Evolutionary conservation across 2,113 vertebrate genomes (phyloP).

Genomic region (Raja brachyura): DNA sequence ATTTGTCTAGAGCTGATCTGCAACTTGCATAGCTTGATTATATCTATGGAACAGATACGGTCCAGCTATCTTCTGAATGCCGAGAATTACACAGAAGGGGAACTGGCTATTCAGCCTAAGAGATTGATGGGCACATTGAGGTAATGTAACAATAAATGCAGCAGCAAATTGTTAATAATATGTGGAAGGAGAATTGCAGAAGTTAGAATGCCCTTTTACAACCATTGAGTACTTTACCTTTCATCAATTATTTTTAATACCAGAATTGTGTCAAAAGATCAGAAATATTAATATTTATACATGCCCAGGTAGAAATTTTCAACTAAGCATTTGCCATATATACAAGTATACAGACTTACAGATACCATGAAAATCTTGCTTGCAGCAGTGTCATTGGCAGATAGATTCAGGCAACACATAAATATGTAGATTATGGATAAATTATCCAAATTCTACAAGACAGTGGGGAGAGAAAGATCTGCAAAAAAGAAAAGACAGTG

Average conservation of each 20-base stretch:
- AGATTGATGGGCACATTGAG: conserved; percentile 83
- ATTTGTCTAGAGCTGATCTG: conserved; percentile 77
- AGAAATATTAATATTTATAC: background rate
- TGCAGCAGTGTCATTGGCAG: too few relatives aligned
- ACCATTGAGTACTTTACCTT: background rate
- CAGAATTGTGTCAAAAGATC: background rate
- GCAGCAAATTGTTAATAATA: too few relatives aligned
- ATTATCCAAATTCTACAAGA: too few relatives aligned
- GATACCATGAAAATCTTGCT: too few relatives aligned
- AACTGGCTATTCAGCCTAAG: conserved; percentile 83
- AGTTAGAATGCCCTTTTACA: background rate
- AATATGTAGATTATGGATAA: too few relatives aligned
- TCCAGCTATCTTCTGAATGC: conserved; percentile 83
- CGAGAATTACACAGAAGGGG: conserved; percentile 72
- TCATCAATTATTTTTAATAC: background rate
- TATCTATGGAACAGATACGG: conserved; percentile 86
- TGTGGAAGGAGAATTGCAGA: background rate
- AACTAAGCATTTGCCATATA: background rate
- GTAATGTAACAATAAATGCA: conserved; percentile 51
- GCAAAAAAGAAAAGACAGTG: too few relatives aligned
- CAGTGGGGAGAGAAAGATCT: too few relatives aligned
- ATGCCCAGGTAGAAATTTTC: background rate
- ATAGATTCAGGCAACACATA: too few relatives aligned
- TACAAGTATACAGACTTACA: too few relatives aligned
- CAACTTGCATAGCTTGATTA: conserved; percentile 81